phyloP scores from a whole-genome alignment of 2,888 invertebrate genomes.

The Cryptocephalus primarius region DNA sequence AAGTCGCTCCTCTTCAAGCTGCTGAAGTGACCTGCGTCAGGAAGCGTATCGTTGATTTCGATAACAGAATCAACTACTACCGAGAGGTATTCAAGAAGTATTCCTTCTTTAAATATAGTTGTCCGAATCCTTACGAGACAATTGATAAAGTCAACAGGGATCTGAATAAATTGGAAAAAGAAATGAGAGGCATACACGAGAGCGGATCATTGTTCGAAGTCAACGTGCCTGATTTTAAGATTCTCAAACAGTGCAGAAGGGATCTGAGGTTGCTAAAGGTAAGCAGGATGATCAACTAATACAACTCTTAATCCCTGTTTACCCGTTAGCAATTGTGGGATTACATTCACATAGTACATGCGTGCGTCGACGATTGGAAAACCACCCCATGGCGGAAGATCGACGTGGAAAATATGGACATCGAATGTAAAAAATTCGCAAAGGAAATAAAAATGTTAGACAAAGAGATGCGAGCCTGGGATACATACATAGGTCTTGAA shows the following conservation, averaged over 20 bases:
- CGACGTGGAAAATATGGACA: constrained; percentile 97
- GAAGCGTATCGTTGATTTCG: constrained; percentile 76
- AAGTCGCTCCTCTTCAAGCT: constrained; percentile 86
- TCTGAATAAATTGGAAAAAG: constrained; percentile 68
- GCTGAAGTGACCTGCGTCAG: constrained; percentile 86
- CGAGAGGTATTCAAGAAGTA: constrained; percentile 80
- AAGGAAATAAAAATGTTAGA: constrained; percentile 86
- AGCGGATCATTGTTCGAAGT: constrained; percentile 93
- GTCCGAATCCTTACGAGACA: constrained; percentile 60
- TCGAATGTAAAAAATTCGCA: constrained; percentile 95
- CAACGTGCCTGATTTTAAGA: constrained; percentile 87
- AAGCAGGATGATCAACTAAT: constrained; percentile 6
- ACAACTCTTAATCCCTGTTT: too few relatives aligned
- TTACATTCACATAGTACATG: constrained; percentile 79
- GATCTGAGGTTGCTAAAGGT: constrained; percentile 83
- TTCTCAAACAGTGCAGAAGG: constrained; percentile 81
- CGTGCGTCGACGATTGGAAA: constrained; percentile 94
- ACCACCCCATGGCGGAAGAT: constrained; percentile 94
- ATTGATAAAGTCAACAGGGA: constrained; percentile 70
- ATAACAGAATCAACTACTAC: constrained; percentile 70
- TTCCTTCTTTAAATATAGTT: constrained; percentile 64
- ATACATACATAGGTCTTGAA: constrained; percentile 79
- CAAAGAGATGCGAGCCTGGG: constrained; percentile 95
- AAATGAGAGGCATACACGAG: constrained; percentile 77
- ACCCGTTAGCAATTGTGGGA: constrained; percentile 80